phyloP scores from a whole-genome alignment of 2,113 vertebrate genomes.

The Diadophis punctatus region DNA sequence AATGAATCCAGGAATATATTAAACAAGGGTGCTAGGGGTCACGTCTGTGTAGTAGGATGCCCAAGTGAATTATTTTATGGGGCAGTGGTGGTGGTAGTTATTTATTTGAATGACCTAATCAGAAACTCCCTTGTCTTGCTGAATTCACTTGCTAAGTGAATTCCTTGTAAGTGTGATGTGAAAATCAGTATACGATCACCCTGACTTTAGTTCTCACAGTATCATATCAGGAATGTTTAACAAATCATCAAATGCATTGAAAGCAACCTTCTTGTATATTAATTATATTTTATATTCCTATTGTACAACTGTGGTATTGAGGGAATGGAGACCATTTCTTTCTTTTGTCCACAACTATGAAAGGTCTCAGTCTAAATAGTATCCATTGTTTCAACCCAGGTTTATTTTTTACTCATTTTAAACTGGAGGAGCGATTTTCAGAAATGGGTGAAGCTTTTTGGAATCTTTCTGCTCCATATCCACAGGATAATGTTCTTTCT shows the following conservation, averaged over 20 bases:
- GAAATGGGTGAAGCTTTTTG: background rate
- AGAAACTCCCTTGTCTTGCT: background rate
- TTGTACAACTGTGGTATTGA: background rate
- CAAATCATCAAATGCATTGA: background rate
- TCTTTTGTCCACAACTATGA: background rate
- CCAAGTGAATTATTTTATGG: background rate
- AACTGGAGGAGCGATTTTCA: background rate
- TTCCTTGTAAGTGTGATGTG: background rate
- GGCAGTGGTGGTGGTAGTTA: background rate
- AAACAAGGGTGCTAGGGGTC: background rate
- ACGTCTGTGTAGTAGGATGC: background rate
- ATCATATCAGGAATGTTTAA: background rate
- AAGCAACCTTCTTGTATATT: background rate
- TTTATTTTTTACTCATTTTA: background rate
- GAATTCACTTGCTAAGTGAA: background rate
- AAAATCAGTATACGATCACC: no score
- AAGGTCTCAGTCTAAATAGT: background rate
- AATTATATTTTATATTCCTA: background rate
- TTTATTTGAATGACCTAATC: background rate
- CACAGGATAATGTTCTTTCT: background rate
- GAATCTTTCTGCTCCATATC: background rate
- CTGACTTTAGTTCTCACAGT: background rate
- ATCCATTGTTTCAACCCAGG: background rate
- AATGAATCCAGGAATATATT: background rate
- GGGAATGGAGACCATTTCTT: background rate